Percentiles rank a stretch among this genome's conserved stretches.
Conservation (phyloP, 2,888 invertebrate species). For the Himalopsyche japonica region DNA sequence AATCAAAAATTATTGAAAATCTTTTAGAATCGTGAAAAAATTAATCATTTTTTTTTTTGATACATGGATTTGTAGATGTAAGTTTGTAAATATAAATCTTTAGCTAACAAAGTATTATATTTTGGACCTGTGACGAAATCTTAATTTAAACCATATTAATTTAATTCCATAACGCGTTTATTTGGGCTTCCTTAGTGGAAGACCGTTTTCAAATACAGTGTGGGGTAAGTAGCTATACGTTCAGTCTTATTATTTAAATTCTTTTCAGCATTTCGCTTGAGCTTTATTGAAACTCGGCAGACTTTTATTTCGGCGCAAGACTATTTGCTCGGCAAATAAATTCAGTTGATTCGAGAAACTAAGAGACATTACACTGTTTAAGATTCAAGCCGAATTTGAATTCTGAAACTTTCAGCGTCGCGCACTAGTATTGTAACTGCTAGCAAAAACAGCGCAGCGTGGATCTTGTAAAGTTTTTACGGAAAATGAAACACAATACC, state of each 20-base stretch:
- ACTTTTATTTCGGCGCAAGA: slow-evolving; percentile 1
- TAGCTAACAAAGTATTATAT: too few relatives aligned
- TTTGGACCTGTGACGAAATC: too few relatives aligned
- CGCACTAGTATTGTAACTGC: background rate
- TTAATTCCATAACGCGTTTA: too few relatives aligned
- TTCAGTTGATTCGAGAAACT: slow-evolving; percentile 16
- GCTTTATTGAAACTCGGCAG: background rate
- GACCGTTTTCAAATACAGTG: background rate
- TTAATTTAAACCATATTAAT: too few relatives aligned
- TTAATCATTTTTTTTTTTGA: too few relatives aligned
- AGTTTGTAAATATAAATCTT: too few relatives aligned
- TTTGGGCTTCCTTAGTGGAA: background rate
- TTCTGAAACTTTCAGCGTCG: slow-evolving; percentile 10
- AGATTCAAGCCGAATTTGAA: slow-evolving; percentile 22
- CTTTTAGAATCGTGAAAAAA: too few relatives aligned
- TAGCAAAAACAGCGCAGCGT: background rate
- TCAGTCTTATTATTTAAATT: background rate
- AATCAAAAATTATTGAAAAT: too few relatives aligned
- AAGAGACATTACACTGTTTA: slow-evolving; percentile 20
- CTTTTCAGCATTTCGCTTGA: background rate
- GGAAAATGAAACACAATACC: background rate
- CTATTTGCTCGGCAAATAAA: slow-evolving; percentile 22
- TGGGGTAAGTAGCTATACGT: background rate
- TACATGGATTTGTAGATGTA: too few relatives aligned
- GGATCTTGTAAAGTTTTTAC: background rate